Base-by-base conservation (phyloP, 2,888 invertebrate species). In the Lomographa bimaculata region DNA sequence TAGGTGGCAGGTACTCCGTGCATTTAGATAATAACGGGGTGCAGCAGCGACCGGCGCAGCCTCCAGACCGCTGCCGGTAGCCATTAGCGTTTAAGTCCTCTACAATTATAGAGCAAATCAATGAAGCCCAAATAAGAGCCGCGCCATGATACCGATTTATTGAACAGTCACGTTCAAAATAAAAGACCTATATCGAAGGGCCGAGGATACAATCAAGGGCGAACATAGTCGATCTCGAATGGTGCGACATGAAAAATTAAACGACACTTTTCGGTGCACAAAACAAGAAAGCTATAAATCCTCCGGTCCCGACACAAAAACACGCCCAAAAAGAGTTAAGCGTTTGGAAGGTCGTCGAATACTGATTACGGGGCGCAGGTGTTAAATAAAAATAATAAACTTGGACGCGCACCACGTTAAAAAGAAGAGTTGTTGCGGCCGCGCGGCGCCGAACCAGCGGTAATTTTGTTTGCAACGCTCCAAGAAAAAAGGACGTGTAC, bases 351-450 rank as follows among this genome's bases (percentile, higher is more conserved):
- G 87, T 89, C 82, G 82, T 80, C 77, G 80, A 79, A 81, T 77
- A 84, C 84, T 83, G 87, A 89, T 89, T 87, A 82, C 82, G 61
- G 79, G 73, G 77, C 78, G 87, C 87, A 87, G 87, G 87, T 89
- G 87, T 89, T 89, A 89, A 87, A 87, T 83, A 85, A 87, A 89
- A 89, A 89, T 87, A 89, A 89, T 84, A 87, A 86, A 86, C 79
- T 79, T 70, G 63, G 70, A 82, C 74, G 71, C 71, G 77, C 42
- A 64, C 72, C 72, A 69, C 46, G 68, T 65, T 71, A 86, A 86
- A 86, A 86, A 84, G 81, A 86, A 32, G 78, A 86, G 74, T 70
- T 44, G 55, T 62, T 53, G 72, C 82, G 82, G 79, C 83, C 77
- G 84, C 72, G 71, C 84, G 87, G 85, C 86, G 86, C 85, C 86